Base-by-base conservation (phyloP, 2,888 invertebrate genomes). In the Pristionchus exspectatus region DNA sequence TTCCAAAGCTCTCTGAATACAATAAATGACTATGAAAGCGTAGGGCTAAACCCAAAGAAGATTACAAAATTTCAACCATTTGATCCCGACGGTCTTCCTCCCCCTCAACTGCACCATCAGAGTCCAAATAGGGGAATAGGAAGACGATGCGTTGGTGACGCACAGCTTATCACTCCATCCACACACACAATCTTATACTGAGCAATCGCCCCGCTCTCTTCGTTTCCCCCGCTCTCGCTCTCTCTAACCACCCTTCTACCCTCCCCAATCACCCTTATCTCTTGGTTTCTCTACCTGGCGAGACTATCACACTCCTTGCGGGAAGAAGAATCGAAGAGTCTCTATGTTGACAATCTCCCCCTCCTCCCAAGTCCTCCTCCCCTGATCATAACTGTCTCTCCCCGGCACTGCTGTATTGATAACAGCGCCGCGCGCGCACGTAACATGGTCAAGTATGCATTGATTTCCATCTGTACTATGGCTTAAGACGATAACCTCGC, bases 131-230 rank as follows among this genome's bases (percentile, higher is more conserved):
- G 50, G 50, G 50, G 38, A 72, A 69, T 2, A 24, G 74, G 38
- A 21, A 44, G 33, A 24, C 4, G 33, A 74, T 3, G 24, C 30
- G 33, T n/a, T 27, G 30, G 33, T 81, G 81, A 81, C 27, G 50
- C 81, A 81, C 50, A n/a, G 85, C 85, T 59, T 85, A 63, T 85
- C 66, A 38, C 24, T 59, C 84, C 59, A 84, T 54, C 56, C n/a
- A 10, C 85, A 59, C 85, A 59, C 66, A 85, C 38, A 56, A 44
- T 44, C 83, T 24, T 4, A n/a, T n/a, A 14, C 50, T 9, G 3
- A 27, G 14, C 81, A 14, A 12, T 12, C 56, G 10, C 44, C 38
- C 10, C 30, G 5, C 59, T 85, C 85, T 59, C 85, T 85, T 59
- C 38, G 18, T 85, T 54, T 59, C 85, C 24, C 85, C 24, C 59